Evolutionary conservation across 2,888 invertebrate genomes (phyloP).

Genomic region (Zygaena filipendulae): DNA sequence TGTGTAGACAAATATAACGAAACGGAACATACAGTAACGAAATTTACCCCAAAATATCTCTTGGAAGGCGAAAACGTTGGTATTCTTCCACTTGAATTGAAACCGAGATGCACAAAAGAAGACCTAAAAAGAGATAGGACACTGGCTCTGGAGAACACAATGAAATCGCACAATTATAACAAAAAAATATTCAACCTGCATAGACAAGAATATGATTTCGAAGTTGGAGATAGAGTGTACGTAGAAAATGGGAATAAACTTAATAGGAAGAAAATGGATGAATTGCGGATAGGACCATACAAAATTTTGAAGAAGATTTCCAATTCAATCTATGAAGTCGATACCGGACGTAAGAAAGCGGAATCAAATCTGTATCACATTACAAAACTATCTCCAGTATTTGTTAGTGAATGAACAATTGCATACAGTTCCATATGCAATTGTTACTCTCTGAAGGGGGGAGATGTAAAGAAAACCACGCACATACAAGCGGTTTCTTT

Average conservation of each 20-base stretch:
- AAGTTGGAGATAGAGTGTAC: slow-evolving; percentile 17
- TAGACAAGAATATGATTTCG: slow-evolving; percentile 12
- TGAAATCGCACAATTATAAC: slow-evolving; percentile 20
- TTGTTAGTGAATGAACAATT: not conserved
- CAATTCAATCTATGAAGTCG: slow-evolving; percentile 18
- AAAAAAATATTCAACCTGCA: slow-evolving; percentile 15
- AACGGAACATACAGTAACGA: slow-evolving; percentile 23
- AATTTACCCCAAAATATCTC: slow-evolving; percentile 21
- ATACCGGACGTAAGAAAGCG: too few species aligned
- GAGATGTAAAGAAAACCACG: not conserved
- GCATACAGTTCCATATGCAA: not conserved
- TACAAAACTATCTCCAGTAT: slow-evolving; percentile 17
- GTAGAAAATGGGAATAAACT: slow-evolving; percentile 20
- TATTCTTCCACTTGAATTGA: slow-evolving; percentile 19
- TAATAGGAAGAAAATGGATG: slow-evolving; percentile 20
- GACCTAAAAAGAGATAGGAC: slow-evolving; percentile 15
- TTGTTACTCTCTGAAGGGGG: not conserved
- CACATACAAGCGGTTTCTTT: too few species aligned
- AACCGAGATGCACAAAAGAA: slow-evolving; percentile 7
- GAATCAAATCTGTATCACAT: too few species aligned
- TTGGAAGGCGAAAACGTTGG: slow-evolving; percentile 19
- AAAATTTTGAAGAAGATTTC: slow-evolving; percentile 17
- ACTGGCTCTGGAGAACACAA: slow-evolving; percentile 19
- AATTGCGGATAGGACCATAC: slow-evolving; percentile 20
- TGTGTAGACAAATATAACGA: slow-evolving; percentile 24